Base-by-base conservation (phyloP, 2,797 vertebrate species). In the Pseudochaenichthys georgianus region DNA sequence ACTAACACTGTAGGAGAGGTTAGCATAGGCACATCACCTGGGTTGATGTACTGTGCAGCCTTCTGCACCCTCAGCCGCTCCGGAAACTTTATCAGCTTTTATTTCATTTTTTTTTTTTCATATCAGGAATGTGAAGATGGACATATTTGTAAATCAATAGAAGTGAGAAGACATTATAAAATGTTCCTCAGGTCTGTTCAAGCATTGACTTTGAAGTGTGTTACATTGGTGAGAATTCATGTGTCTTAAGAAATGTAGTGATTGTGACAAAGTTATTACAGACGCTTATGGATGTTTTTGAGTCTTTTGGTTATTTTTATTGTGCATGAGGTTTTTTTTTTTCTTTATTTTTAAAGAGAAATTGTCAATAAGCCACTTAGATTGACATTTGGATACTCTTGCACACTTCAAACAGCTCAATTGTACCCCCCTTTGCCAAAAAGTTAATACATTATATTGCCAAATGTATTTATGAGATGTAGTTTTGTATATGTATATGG, bases 391-490 rank as follows among this genome's bases (percentile, higher is more conserved):
- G 74, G 77, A 89, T 80, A 87, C 80, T 79, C 75, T 91, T 91
- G 84, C 86, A 83, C 88, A 91, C 77, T 73, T 82, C 69, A 85
- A 84, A 74, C 87, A 88, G 83, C 88, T 91, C 80, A 91, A 82
- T 88, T 88, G 34, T 80, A 73, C 58, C 82, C 78, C 86, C 82
- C 53, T 75, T 93, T 92, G 81, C 90, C 91, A 91, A 94, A 94
- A 65, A 80, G 51, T 34, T 50, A 85, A 84, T 82, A 89, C 79
- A 89, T 83, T 80, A 71, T 92, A 90, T 93, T 94, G 92, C 93
- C 92, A 95, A 95, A 93, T 94, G 92, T 94, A 94, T 93, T 92
- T 91, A 90, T 91, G 86, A 90, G 68, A 89, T 92, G 87, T 94
- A 88, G 86, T 94, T 93, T 93, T 95, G 89, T 93, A 85, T 87